Evolutionary conservation across 2,113 vertebrate species (phyloP).

Genomic region (Pseudorectes ferrugineus): DNA sequence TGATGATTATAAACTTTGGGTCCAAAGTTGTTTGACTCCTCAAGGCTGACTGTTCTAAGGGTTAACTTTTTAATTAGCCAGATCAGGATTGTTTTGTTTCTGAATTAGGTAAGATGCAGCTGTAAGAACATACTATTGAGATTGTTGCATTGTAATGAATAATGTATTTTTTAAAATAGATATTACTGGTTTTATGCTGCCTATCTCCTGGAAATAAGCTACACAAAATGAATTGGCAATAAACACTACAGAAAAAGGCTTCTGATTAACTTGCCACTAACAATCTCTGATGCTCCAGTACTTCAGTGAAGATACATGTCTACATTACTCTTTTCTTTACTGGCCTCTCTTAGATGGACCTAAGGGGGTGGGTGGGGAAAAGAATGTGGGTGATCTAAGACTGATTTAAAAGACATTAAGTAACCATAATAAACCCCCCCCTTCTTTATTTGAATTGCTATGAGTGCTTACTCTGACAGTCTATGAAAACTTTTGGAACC

Average conservation of each 20-base stretch:
- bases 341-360: background rate
- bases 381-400: background rate
- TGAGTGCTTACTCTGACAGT: background rate
- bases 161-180: background rate
- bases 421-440: background rate
- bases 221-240: background rate
- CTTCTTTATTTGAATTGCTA: background rate
- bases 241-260: constrained; percentile 7
- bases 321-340: background rate
- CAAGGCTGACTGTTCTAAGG: background rate
- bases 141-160: background rate
- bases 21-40: background rate
- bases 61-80: background rate
- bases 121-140: background rate
- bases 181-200: background rate
- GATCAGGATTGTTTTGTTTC: background rate
- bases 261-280: background rate
- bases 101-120: background rate
- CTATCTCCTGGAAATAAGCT: background rate
- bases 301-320: background rate
- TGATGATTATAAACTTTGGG: background rate
- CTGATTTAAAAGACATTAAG: background rate
- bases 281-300: background rate
- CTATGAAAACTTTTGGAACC: background rate
- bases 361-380: background rate